Base-by-base conservation (phyloP, 2,797 vertebrate genomes). In the Chaetodon trifasciatus region DNA sequence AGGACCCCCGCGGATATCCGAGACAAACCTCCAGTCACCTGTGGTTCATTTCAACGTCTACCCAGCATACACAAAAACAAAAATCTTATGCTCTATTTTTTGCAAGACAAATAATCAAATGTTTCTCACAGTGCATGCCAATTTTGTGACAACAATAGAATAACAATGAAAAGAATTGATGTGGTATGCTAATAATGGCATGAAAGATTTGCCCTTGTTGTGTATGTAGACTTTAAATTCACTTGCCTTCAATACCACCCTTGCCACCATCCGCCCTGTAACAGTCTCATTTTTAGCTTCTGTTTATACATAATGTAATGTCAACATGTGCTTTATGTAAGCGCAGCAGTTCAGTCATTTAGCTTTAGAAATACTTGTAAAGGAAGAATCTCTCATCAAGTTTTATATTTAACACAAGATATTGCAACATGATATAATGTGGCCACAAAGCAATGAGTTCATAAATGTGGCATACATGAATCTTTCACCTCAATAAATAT, bases 401-500 rank as follows among this genome's bases (percentile, higher is more conserved):
- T 61, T 56, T 53, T 60, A 11, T 64, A 56, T 64, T 82, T 58
- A 55, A 82, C 63, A 63, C 52, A 69, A 77, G 49, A 70, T 60
- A 53, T 32, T 63, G 58, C n/a, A 76, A 69, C 68, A 67, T 61
- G 69, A 87, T 81, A 81, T 84, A 77, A 88, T 86, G 71, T 85
- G 35, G 53, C 81, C 74, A 40, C 42, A 77, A 79, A 86, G 84
- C 81, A 66, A 79, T 86, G 88, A 90, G 88, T 90, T 93, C 85
- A 92, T 86, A 74, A 77, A 79, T 75, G 83, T 85, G 87, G 49
- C 78, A 90, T 84, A 87, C 90, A 93, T 93, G 85, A 93, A 93
- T 92, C 83, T 93, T 93, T 95, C 91, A 93, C 93, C 92, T 91
- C 88, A 81, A 86, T 94, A 80, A 90, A 94, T 94, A 89, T 93